Evolutionary conservation across 2,888 invertebrate species (phyloP), one percentile per base, ranked within the genome.

Genomic region (Lypha dubia): DNA sequence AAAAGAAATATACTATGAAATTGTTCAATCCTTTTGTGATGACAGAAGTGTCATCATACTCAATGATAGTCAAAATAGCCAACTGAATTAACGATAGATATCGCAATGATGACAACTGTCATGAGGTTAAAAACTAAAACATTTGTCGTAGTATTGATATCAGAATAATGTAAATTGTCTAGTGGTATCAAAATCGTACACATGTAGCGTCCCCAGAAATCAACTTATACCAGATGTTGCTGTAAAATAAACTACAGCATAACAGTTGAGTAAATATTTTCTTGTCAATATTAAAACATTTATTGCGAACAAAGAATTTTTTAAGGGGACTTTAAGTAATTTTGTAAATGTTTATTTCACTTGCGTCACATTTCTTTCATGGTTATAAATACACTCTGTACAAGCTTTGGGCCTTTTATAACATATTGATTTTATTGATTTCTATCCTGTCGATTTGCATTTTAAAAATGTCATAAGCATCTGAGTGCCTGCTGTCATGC

Each of bases 381-480:
- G 28, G 32, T 11, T 32, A n/a, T n/a, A 49, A 65, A 49, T 11
- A 65, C 46, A 17, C 17, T n/a, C n/a, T n/a, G n/a, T 32, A 46
- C 0, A 24, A 44, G n/a, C 41, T 20, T 22, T 60, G 44, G 32
- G 32, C 53, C 51, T 70, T 68, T 70, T 32, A n/a, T 41, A 41
- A 20, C 35, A 17, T 38, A 76, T 58, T 77, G 38, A 41, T 62
- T 62, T 60, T 70, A 70, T 77, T 62, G 68, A 70, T 51, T 60
- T 17, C 41, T 49, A 56, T 77, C 24, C 32, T 60, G 68, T 20
- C 38, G 76, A 65, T 68, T 70, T 77, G 62, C 53, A 56, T 4
- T 70, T 56, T 24, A 8, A n/a, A 53, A 53, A 38, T 6, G 38
- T 11, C 38, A 53, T n/a, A 17, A 9, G 5, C n/a, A 22, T 38